phyloP scores from a whole-genome alignment of 2,888 invertebrate species.

The Thereva nobilitata region DNA sequence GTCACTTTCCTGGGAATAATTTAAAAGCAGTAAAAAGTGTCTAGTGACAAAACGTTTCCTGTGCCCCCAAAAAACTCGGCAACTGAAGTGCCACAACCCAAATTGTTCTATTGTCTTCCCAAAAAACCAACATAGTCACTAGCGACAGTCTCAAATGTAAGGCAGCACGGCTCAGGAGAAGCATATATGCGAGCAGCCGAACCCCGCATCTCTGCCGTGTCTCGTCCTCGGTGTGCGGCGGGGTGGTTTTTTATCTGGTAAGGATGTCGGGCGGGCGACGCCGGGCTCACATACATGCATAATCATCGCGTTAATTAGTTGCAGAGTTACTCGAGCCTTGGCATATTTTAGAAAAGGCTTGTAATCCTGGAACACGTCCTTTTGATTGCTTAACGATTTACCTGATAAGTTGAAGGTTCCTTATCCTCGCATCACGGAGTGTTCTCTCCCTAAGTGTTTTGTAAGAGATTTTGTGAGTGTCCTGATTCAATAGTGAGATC shows the following conservation, averaged over 20 bases:
- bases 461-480: constrained; percentile 23
- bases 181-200: not conserved
- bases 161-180: not conserved
- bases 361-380: constrained; percentile 44
- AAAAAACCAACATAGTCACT: constrained; percentile 10
- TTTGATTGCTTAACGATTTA: constrained; percentile 46
- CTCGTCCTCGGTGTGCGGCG: too few relatives aligned
- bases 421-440: constrained; percentile 6
- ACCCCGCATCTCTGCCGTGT: too few relatives aligned
- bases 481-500: constrained; percentile 11
- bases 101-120: constrained; percentile 28
- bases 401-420: constrained; percentile 25
- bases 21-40: constrained; percentile 22
- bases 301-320: constrained; percentile 47
- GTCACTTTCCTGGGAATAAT: constrained; percentile 34
- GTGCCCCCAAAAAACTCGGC: not conserved
- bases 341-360: constrained; percentile 39
- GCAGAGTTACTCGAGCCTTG: constrained; percentile 35
- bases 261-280: constrained; percentile 16
- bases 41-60: constrained; percentile 21
- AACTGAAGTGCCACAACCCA: not conserved
- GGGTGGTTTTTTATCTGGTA: constrained; percentile 6
- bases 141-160: constrained; percentile 3
- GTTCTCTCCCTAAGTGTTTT: not conserved
- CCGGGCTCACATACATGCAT: constrained; percentile 45